Conservation (phyloP, 1,140 invertebrate species). For the Drosophila lowei region DNA sequence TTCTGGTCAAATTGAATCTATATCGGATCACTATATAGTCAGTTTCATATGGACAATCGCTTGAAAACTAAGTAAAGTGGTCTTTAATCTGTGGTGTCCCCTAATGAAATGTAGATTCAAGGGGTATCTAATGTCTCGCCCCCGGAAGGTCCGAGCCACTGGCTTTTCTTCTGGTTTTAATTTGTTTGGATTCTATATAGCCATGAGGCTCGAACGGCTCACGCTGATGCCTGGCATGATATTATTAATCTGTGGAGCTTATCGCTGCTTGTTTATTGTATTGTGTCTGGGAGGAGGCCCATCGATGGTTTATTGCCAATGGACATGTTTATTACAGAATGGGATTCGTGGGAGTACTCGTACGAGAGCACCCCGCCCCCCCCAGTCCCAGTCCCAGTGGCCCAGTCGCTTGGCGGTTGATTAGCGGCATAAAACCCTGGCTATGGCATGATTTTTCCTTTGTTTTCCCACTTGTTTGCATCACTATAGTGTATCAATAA, state of each 20-base stretch:
- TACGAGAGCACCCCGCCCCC: too few relatives aligned
- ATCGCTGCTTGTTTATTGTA: conserved; percentile 34
- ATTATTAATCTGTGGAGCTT: conserved; percentile 55
- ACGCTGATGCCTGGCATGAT: conserved; percentile 30
- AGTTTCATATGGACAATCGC: too few relatives aligned
- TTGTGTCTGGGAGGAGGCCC: conserved; percentile 25
- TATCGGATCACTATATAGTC: too few relatives aligned
- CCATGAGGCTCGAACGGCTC: background rate
- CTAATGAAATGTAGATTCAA: too few relatives aligned
- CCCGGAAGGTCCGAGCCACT: too few relatives aligned
- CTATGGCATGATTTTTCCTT: conserved; percentile 7
- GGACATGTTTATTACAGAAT: conserved; percentile 54
- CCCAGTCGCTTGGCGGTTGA: conserved; percentile 58
- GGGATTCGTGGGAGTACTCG: conserved; percentile 22
- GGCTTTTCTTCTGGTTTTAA: conserved; percentile 36
- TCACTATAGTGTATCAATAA: conserved; percentile 59
- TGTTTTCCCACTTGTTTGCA: conserved; percentile 4
- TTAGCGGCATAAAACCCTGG: conserved; percentile 48
- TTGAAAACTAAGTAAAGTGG: too few relatives aligned
- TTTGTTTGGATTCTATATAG: conserved; percentile 35
- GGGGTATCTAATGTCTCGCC: too few relatives aligned
- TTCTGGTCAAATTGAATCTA: too few relatives aligned
- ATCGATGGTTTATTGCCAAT: conserved; percentile 55
- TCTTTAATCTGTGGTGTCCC: too few relatives aligned
- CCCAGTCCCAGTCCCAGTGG: too few relatives aligned